These are phyloP conservation scores for Sebastes steindachneri DNA, from an alignment of 2,797 vertebrate species.

Conservation along the genomic window DNA sequence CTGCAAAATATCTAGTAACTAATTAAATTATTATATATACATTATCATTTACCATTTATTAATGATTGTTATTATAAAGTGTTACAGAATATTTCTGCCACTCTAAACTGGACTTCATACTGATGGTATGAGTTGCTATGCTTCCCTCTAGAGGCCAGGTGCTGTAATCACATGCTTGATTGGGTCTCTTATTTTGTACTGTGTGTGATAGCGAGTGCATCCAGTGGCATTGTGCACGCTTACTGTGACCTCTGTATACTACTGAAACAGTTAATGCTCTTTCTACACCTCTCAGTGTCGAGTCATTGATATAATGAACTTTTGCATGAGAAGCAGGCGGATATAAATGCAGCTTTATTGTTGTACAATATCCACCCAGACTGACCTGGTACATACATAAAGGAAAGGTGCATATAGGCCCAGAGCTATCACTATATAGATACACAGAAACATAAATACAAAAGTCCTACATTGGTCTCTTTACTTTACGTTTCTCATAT, in stretches of 20 bases:
- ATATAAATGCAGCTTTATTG: conserved; percentile 4
- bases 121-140: neutral
- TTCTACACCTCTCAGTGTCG: neutral
- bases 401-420: neutral
- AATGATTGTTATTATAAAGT: no score
- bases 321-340: neutral
- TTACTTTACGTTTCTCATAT: neutral
- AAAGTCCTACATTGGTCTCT: neutral
- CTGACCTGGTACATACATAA: neutral
- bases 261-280: neutral
- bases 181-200: no score
- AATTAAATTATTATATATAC: no score
- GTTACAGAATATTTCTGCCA: neutral
- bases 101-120: neutral
- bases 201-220: neutral
- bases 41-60: no score
- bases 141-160: conserved; percentile 21
- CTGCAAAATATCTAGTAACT: no score
- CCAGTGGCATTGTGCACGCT: neutral
- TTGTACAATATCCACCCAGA: neutral
- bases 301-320: neutral
- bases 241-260: neutral
- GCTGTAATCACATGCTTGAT: conserved; percentile 7
- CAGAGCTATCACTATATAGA: neutral
- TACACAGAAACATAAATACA: neutral